Conservation (phyloP, 2,888 invertebrate genomes). For the Drosophila setosimentum region DNA sequence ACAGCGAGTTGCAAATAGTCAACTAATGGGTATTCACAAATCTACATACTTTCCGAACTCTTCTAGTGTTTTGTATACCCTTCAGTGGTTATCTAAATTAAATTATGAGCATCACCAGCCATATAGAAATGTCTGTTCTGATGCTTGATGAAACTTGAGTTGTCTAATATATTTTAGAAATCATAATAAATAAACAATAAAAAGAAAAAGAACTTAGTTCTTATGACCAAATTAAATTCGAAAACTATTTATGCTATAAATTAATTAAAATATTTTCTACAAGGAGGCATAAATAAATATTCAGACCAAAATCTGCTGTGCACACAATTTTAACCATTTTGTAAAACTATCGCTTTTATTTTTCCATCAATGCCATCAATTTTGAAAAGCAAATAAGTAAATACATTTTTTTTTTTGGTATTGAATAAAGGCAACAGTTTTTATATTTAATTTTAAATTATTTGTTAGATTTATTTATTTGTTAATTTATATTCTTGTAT, state of each 20-base stretch:
- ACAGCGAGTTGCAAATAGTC: slow-evolving; percentile 5
- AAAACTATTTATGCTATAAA: background rate
- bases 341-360: background rate
- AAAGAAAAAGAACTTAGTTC: background rate
- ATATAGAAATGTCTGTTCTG: background rate
- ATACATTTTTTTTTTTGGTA: accelerated
- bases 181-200: too few species aligned
- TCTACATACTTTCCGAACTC: slow-evolving; percentile 15
- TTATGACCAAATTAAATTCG: background rate
- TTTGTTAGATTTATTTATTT: background rate
- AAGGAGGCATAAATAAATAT: background rate
- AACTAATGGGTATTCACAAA: slow-evolving; percentile 8
- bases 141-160: background rate
- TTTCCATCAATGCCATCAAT: background rate
- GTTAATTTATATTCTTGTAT: too few species aligned
- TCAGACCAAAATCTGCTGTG: background rate
- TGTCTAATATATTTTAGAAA: background rate
- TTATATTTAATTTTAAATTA: background rate
- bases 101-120: background rate
- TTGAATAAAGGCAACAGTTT: background rate
- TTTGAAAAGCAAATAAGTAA: background rate
- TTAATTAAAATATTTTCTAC: background rate
- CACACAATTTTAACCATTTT: background rate
- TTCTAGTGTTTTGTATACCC: background rate
- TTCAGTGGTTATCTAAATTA: background rate